Evolutionary conservation across 2,888 invertebrate genomes (phyloP), one percentile per base, ranked within the genome.

Genomic region (Hyalella azteca): DNA sequence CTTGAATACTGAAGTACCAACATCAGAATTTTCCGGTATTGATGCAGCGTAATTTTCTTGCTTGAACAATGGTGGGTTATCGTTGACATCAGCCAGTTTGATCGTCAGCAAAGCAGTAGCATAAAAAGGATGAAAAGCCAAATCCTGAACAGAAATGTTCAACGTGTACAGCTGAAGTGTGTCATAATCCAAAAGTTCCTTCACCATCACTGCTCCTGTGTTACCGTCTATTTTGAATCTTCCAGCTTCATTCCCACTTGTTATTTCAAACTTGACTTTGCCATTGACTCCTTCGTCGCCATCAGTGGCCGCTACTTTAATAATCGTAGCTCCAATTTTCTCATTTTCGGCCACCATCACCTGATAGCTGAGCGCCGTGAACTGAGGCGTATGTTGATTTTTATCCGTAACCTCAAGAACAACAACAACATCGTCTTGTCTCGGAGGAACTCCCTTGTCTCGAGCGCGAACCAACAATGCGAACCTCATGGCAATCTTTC

Each of bases 301-400:
- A 87, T 97, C 97, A 0, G 92, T 92, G 3, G 97, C 97, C 84
- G 91, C 92, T 0, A 97, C 93, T 0, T 93, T 94, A 3, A 95
- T 88, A 85, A 97, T 95, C 0, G 93, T 92, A 0, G 95, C 93
- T 1, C 95, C 95, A 0, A 95, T 89, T 0, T 94, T 93, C 87
- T 95, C 95, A 88, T 95, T 96, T 90, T 97, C 97, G 0, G 95
- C 94, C 0, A 97, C 94, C 82, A 95, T 93, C 0, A 95, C 95
- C 89, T 95, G 94, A 87, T 96, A 95, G 86, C 93, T 93, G 3
- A 86, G 84, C 0, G 93, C 94, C 5, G 93, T 93, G 87, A 97
- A 97, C 78, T 92, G 92, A 0, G 97, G 97, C 0, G 92, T 90
- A 86, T 92, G 91, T 54, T 90, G 89, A 88, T 97, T 97, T 87